A percentile compares a stretch with the other conserved stretches of the same genome.
phyloP scores from a whole-genome alignment of 2,888 invertebrate species.

The Chromoteleia sp. region DNA sequence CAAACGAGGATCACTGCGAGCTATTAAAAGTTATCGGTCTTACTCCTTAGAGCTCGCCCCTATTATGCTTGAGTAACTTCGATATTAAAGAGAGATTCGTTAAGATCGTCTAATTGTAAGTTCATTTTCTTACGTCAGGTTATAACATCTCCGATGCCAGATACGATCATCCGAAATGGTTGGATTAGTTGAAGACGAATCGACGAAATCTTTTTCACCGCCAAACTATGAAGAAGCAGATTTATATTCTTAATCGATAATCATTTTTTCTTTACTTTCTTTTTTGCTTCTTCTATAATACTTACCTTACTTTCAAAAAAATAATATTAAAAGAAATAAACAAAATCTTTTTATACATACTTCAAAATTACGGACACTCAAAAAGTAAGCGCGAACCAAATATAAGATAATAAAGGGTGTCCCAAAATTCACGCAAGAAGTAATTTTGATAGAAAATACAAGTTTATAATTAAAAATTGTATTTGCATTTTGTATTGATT shows the following conservation, averaged over 20 bases:
- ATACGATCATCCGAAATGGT: conserved; percentile 63
- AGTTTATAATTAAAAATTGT: too few relatives aligned
- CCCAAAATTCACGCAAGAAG: too few relatives aligned
- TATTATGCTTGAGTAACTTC: conserved; percentile 70
- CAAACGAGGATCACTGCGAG: conserved; percentile 72
- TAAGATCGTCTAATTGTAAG: conserved; percentile 73
- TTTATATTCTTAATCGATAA: conserved; percentile 35
- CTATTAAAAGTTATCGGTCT: conserved; percentile 75
- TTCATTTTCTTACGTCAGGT: conserved; percentile 74
- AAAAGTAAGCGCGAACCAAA: too few relatives aligned
- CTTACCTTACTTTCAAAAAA: too few relatives aligned
- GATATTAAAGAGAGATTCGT: conserved; percentile 75
- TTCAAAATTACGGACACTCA: too few relatives aligned
- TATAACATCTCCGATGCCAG: conserved; percentile 64
- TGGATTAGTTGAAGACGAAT: conserved; percentile 62
- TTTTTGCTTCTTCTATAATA: too few relatives aligned
- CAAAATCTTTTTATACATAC: too few relatives aligned
- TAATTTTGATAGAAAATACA: too few relatives aligned
- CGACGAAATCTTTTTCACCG: conserved; percentile 53
- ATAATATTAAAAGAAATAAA: neutral
- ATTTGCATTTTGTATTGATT: too few relatives aligned
- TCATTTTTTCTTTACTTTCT: neutral
- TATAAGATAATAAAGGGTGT: too few relatives aligned
- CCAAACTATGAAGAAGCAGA: conserved; percentile 27
- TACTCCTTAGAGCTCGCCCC: conserved; percentile 62